These are phyloP conservation scores for Oncorhynchus tshawytscha DNA, from an alignment of 2,113 vertebrate species.

Conservation along the genomic window DNA sequence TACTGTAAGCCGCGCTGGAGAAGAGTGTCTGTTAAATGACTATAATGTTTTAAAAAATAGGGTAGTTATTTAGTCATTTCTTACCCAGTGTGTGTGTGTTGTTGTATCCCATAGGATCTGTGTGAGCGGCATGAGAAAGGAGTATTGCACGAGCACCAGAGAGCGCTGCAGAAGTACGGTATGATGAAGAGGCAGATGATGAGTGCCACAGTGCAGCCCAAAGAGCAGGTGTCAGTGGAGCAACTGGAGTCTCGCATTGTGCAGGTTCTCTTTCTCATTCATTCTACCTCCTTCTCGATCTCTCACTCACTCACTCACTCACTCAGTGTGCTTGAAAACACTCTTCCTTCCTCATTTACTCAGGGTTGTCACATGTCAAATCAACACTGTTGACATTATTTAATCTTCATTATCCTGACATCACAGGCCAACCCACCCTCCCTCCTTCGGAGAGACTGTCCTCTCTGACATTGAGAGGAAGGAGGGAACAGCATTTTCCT, in stretches of 20 bases:
- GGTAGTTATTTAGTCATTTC: not conserved
- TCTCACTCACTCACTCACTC: too few relatives aligned
- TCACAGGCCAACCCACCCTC: not conserved
- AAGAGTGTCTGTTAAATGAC: not conserved
- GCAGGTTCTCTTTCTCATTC: constrained; percentile 75
- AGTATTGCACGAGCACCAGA: constrained; percentile 91
- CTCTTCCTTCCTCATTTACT: not conserved
- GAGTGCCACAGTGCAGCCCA: constrained; percentile 83
- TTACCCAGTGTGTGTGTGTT: not conserved
- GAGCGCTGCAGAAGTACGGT: constrained; percentile 90
- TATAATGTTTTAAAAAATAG: not conserved
- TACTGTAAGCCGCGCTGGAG: too few relatives aligned
- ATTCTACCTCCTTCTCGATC: not conserved
- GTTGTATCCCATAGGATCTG: constrained; percentile 78
- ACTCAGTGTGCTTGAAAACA: not conserved
- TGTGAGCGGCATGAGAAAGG: constrained; percentile 96
- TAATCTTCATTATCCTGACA: too few relatives aligned
- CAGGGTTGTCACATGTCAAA: not conserved
- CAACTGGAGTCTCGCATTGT: constrained; percentile 93
- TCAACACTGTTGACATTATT: not conserved
- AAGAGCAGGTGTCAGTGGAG: constrained; percentile 86
- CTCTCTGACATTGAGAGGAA: not conserved
- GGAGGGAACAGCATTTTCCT: not conserved
- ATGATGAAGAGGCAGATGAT: constrained; percentile 95
- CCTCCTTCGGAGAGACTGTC: not conserved